These are phyloP conservation scores for Aphelocoma californica DNA, from an alignment of 2,797 vertebrate species.

Conservation along the genomic window DNA sequence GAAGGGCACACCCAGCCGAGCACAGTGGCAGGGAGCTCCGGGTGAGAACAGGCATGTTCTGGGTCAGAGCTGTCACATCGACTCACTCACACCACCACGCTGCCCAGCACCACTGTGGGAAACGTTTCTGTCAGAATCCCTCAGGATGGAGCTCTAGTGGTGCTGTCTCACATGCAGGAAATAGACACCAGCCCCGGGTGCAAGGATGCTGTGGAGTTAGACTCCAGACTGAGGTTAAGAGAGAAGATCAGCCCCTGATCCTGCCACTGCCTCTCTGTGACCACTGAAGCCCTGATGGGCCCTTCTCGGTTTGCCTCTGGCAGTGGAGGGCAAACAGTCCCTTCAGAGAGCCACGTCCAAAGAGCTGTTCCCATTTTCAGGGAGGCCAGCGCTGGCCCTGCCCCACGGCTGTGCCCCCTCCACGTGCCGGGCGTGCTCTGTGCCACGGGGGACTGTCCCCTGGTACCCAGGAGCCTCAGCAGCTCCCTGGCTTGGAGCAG, in stretches of 20 bases:
- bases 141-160: background rate
- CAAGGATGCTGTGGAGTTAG: background rate
- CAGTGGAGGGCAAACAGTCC: background rate
- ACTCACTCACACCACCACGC: background rate
- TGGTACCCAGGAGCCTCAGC: background rate
- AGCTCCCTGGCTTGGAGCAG: background rate
- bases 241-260: background rate
- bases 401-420: background rate
- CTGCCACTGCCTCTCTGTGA: background rate
- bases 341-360: background rate
- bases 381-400: background rate
- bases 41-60: accelerated
- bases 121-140: background rate
- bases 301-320: background rate
- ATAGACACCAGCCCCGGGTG: background rate
- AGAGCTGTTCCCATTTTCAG: background rate
- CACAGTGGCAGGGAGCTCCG: background rate
- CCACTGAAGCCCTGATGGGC: background rate
- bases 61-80: background rate
- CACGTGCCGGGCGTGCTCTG: background rate
- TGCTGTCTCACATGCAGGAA: background rate
- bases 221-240: background rate
- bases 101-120: background rate
- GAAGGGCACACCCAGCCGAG: background rate
- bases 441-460: background rate